These are phyloP conservation scores for Paralinhomoeus sp. DNA, from an alignment of 2,888 invertebrate genomes.

Conservation along the genomic window DNA sequence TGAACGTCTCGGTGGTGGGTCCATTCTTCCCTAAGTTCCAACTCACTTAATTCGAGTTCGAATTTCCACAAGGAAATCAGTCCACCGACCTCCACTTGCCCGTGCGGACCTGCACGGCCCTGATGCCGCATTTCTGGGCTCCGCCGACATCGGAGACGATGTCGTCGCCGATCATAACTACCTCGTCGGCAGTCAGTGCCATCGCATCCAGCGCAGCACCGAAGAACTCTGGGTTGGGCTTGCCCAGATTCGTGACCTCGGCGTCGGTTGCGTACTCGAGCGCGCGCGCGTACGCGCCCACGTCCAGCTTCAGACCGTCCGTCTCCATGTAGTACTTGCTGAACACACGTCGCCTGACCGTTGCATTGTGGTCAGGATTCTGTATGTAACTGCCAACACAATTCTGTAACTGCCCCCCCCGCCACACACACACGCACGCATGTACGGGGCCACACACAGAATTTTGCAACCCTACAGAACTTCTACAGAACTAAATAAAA, in stretches of 20 bases:
- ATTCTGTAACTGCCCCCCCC: no score
- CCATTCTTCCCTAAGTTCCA: no score
- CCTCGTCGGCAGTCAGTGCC: slow-evolving; percentile 14
- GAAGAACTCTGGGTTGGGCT: slow-evolving; percentile 33
- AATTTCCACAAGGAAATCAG: no score
- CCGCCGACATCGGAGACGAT: slow-evolving; percentile 37
- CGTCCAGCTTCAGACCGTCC: slow-evolving; percentile 33
- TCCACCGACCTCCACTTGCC: slow-evolving; percentile 32
- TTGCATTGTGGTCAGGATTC: no score
- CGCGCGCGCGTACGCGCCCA: slow-evolving; percentile 32
- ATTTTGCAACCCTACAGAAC: no score
- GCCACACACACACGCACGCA: no score
- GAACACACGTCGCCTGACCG: no score
- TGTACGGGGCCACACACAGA: no score
- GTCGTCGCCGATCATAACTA: slow-evolving; percentile 39
- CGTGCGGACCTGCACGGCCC: slow-evolving; percentile 35
- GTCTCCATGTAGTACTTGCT: slow-evolving; percentile 34
- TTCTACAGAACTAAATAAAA: no score
- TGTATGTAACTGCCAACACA: no score
- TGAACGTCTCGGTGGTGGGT: no score
- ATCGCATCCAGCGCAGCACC: slow-evolving; percentile 31
- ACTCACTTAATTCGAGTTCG: no score
- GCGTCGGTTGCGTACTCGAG: slow-evolving; percentile 31
- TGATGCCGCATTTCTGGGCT: slow-evolving; percentile 33
- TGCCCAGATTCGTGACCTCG: slow-evolving; percentile 32